Base-by-base conservation (phyloP, 2,113 vertebrate species). In the Macaca nemestrina region DNA sequence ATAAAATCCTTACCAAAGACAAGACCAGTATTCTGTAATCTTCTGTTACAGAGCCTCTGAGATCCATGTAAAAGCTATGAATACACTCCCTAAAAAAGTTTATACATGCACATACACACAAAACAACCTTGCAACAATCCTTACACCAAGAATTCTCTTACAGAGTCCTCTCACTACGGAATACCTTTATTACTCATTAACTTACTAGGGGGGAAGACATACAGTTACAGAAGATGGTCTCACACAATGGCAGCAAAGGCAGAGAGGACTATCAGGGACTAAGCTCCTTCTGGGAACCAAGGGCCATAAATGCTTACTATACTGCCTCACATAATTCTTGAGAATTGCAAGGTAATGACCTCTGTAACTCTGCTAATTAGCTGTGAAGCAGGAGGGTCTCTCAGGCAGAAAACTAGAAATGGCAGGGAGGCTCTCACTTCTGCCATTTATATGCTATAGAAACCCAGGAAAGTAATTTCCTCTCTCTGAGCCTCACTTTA, bases 361-460 rank as follows among this genome's bases (percentile, higher is more conserved):
- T 70, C 38, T 25, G 22, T 90, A 40, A 20, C 8, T 76, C 11
- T 92, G 23, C 2, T 92, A 38, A 73, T 50, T 27, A 48, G 17
- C 32, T 83, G 27, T 83, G 38, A 92, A 32, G 25, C 13, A 35
- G 45, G 75, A 93, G 23, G 81, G 1, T 1, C 22, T 48, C 57
- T 94, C 57, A 87, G 59, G 72, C 8, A 70, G 92, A 27, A 94
- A 94, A 87, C 22, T 67, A 93, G 17, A 89, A 72, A n/a, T 89
- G 43, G 4, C 25, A 50, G 10, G 11, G 25, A 90, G 30, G 40
- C 27, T 55, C 52, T 85, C 17, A 83, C 93, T 59, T 93, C 40
- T 95, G n/a, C 22, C 50, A 75, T 75, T 93, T 88, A 85, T 57
- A 92, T 64, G 20, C 68, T 88, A 50, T 50, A 72, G 16, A 20